phyloP scores from a whole-genome alignment of 2,888 invertebrate species.

The Polyommatus icarus region DNA sequence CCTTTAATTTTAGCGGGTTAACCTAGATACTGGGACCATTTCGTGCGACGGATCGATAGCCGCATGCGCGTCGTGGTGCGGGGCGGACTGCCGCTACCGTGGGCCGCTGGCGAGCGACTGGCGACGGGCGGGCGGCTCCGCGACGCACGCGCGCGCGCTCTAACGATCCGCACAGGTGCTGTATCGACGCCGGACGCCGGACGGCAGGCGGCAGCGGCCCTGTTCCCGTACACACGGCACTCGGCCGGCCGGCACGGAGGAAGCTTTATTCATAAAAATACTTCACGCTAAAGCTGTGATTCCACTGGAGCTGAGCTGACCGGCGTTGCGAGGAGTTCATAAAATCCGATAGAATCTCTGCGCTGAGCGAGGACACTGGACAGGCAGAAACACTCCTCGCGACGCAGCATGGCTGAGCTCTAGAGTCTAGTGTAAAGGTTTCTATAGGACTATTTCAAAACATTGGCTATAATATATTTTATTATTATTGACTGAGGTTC shows the following conservation, averaged over 20 bases:
- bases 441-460: too few species aligned
- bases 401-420: too few species aligned
- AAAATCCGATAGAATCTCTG: too few species aligned
- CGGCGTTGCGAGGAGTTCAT: too few species aligned
- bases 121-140: constrained; percentile 44
- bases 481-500: too few species aligned
- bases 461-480: too few species aligned
- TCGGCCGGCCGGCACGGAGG: neutral
- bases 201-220: neutral
- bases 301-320: neutral
- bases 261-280: neutral
- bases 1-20: constrained; percentile 80
- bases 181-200: constrained; percentile 14
- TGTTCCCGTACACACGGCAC: neutral
- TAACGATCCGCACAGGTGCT: constrained; percentile 43
- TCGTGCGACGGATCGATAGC: constrained; percentile 68
- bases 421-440: too few species aligned
- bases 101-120: constrained; percentile 60
- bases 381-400: too few species aligned
- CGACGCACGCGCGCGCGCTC: constrained; percentile 46
- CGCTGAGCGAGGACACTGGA: too few species aligned
- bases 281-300: too few species aligned
- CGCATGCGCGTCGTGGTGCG: constrained; percentile 70
- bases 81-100: constrained; percentile 54
- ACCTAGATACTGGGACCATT: constrained; percentile 76